phyloP scores from a whole-genome alignment of 2,888 invertebrate genomes.

The Megamerina dolium region DNA sequence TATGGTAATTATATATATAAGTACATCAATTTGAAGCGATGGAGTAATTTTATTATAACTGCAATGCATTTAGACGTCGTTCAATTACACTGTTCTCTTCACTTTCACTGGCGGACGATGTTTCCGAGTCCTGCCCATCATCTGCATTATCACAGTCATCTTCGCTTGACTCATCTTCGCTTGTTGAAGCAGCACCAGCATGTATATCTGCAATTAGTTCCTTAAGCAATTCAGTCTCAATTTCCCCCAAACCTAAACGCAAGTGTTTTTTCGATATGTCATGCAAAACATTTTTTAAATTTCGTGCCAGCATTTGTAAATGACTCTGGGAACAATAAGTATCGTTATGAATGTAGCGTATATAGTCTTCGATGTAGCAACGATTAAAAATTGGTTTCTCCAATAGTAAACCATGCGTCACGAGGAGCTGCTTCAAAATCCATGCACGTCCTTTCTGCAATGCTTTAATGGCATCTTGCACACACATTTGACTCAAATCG shows the following conservation, averaged over 20 bases:
- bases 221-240: constrained; percentile 41
- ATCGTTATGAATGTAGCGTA: constrained; percentile 35
- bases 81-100: constrained; percentile 40
- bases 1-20: too few relatives aligned
- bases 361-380: constrained; percentile 22
- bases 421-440: constrained; percentile 41
- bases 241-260: constrained; percentile 33
- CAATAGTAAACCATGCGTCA: constrained; percentile 32
- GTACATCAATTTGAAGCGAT: too few relatives aligned
- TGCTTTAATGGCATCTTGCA: constrained; percentile 40
- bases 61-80: too few relatives aligned
- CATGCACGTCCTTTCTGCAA: constrained; percentile 35
- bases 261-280: constrained; percentile 38
- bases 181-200: constrained; percentile 9
- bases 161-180: constrained; percentile 18
- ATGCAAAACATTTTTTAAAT: constrained; percentile 39
- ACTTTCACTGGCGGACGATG: constrained; percentile 33
- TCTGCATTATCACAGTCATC: constrained; percentile 19
- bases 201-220: constrained; percentile 27
- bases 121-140: constrained; percentile 17
- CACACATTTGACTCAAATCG: constrained; percentile 38
- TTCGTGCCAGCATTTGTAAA: constrained; percentile 35
- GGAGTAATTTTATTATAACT: too few relatives aligned
- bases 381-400: not conserved
- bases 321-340: constrained; percentile 28